These are phyloP conservation scores for Cheilosia grossa DNA, from an alignment of 2,888 invertebrate species.

Conservation along the genomic window DNA sequence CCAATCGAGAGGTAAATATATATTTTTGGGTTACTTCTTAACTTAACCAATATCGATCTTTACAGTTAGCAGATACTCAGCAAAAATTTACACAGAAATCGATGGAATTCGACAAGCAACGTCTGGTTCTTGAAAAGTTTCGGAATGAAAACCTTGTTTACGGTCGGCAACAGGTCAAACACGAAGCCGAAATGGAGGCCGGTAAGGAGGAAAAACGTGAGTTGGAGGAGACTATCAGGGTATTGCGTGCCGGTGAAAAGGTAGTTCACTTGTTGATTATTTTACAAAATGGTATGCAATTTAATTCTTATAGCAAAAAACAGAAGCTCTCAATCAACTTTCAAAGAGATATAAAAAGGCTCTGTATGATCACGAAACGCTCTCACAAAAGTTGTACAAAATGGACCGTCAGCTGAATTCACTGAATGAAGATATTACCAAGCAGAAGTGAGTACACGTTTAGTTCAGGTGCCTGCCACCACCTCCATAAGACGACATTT, in stretches of 20 bases:
- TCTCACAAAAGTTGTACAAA: constrained; percentile 78
- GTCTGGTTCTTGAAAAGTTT: constrained; percentile 76
- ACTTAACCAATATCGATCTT: neutral
- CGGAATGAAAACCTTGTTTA: constrained; percentile 76
- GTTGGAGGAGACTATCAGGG: constrained; percentile 77
- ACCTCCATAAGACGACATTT: too few relatives aligned
- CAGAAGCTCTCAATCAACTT: constrained; percentile 76
- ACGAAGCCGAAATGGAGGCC: constrained; percentile 77
- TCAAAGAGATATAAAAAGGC: constrained; percentile 78
- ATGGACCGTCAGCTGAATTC: constrained; percentile 76
- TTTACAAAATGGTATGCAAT: neutral
- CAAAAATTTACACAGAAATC: constrained; percentile 76
- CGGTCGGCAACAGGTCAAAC: constrained; percentile 76
- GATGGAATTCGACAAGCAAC: constrained; percentile 78
- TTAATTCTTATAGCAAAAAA: constrained; percentile 74
- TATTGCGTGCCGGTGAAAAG: constrained; percentile 78
- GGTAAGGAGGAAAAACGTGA: constrained; percentile 76
- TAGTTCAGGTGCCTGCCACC: neutral
- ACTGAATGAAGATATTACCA: constrained; percentile 78
- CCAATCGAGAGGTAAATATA: constrained; percentile 75
- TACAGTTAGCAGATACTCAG: constrained; percentile 75
- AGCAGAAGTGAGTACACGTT: constrained; percentile 46
- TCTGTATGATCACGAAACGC: constrained; percentile 77
- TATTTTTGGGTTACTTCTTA: neutral
- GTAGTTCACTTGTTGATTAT: constrained; percentile 24